Conservation (phyloP, 1,140 invertebrate genomes). For the Trypoxylus dichotomus region DNA sequence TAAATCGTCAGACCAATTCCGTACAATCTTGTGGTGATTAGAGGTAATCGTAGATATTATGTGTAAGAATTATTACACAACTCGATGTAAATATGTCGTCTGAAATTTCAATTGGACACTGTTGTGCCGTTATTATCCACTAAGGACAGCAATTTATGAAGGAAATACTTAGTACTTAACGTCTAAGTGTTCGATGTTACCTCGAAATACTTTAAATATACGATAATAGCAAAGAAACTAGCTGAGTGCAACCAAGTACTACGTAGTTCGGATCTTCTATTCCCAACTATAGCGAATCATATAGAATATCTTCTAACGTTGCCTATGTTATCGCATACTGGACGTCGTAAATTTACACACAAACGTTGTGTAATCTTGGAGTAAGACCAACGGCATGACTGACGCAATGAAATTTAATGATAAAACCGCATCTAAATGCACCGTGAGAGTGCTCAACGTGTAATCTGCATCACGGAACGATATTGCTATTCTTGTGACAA, state of each 20-base stretch:
- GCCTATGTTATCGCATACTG: background rate
- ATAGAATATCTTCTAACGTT: conserved; percentile 16
- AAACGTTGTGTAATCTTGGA: conserved; percentile 13
- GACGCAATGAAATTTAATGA: conserved; percentile 19
- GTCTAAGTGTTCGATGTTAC: background rate
- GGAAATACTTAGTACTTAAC: background rate
- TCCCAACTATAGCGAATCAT: background rate
- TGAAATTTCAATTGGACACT: background rate
- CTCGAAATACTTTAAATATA: conserved; percentile 5
- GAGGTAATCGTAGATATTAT: no score
- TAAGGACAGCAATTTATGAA: background rate
- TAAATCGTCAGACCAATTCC: no score
- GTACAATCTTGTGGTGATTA: no score
- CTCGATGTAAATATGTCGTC: background rate
- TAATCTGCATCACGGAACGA: conserved; percentile 2
- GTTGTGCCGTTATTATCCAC: background rate
- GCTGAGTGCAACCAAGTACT: conserved; percentile 11
- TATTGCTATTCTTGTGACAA: conserved; percentile 1
- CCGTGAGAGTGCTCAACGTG: background rate
- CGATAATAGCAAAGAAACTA: background rate
- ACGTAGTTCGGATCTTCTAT: background rate
- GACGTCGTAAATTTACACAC: conserved; percentile 8
- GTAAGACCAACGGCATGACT: conserved; percentile 18
- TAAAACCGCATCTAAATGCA: conserved; percentile 12
- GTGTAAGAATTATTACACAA: no score